Percentiles rank a stretch among this genome's conserved stretches.
Conservation (phyloP, 2,888 invertebrate genomes). For the Sepiola atlantica region DNA sequence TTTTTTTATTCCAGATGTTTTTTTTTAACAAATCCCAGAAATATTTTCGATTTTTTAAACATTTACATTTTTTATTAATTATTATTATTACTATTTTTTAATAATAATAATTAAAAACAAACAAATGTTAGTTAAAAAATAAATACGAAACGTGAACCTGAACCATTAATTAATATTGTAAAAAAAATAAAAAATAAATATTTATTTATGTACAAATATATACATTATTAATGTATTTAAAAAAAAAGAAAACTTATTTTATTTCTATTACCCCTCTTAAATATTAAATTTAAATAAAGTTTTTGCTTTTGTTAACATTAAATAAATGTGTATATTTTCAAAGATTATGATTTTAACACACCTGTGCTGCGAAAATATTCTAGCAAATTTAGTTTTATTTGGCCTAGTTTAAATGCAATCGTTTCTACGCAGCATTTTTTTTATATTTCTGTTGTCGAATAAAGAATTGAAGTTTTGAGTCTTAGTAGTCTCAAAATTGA, state of each 20-base stretch:
- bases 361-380: neutral
- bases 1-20: too few relatives aligned
- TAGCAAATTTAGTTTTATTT: neutral
- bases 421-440: constrained; percentile 32
- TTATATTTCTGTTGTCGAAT: neutral
- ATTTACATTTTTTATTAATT: too few relatives aligned
- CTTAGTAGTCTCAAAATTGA: too few relatives aligned
- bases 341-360: neutral
- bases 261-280: neutral
- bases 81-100: neutral
- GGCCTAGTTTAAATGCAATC: neutral
- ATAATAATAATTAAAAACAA: neutral
- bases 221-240: neutral
- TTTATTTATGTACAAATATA: neutral
- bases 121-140: neutral
- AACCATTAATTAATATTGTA: neutral
- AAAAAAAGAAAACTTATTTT: neutral
- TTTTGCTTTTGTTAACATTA: neutral
- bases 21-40: too few relatives aligned
- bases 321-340: neutral
- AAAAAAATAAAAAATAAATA: neutral
- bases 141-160: neutral
- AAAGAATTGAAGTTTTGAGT: constrained; percentile 21
- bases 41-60: too few relatives aligned
- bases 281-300: neutral